Evolutionary conservation across 2,888 invertebrate genomes (phyloP), one percentile per base, ranked within the genome.

Genomic region (Carabus problematicus): DNA sequence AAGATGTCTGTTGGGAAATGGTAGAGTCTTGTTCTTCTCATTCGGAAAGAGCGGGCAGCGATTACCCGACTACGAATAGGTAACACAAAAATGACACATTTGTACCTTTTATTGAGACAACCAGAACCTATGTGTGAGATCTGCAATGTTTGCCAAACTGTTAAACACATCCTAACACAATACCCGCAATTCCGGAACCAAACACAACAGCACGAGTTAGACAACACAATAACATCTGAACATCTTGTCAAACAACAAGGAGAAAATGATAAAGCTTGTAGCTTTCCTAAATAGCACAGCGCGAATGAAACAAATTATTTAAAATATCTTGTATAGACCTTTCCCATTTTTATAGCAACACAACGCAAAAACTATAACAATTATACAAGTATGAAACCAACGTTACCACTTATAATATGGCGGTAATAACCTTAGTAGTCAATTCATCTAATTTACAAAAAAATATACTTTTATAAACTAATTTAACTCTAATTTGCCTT

Each of bases 231-330:
- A 11, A 0, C 45, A 61, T 11, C 19, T 14, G 16, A 18, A 45
- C 16, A n/a, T n/a, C n/a, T n/a, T 60, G 45, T 43, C 45, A 42
- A 43, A 60, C 12, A n/a, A 45, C 47, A 61, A 61, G 29, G n/a
- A 29, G 29, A 29, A 29, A 6, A 29, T 29, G 29, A 29, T 29
- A 29, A 29, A 29, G 29, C 29, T 29, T 6, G 29, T 6, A 29
- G 29, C 29, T 29, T 29, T 29, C 29, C 29, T 29, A 29, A 29
- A 29, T 29, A 29, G 3, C 6, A 29, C 29, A 29, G 29, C 3
- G 29, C 29, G 2, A 29, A 29, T 29, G 6, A 29, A 29, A 3
- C 29, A 29, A 29, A 29, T 29, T 29, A 29, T 29, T 29, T 29
- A 29, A 29, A 29, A 29, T 29, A 29, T 3, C 29, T 29, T 29